Evolutionary conservation across 1,140 invertebrate genomes (phyloP).

Genomic region (Drosophila cardini): DNA sequence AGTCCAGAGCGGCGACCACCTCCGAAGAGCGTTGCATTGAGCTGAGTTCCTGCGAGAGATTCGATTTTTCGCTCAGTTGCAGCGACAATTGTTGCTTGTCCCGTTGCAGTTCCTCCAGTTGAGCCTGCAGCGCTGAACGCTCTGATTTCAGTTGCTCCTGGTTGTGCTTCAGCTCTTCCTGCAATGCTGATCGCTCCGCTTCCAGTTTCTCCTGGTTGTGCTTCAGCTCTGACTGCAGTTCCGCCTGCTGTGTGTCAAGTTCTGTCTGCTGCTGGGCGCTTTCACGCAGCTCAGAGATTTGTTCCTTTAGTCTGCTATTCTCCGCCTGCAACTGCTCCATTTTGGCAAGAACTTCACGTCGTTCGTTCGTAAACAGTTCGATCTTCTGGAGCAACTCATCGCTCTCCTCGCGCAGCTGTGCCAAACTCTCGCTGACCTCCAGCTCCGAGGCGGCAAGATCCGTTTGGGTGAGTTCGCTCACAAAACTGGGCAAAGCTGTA

Average conservation of each 20-base stretch:
- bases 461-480: slow-evolving; percentile 75
- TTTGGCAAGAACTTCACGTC: slow-evolving; percentile 89
- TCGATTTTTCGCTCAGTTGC: slow-evolving; percentile 58
- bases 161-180: slow-evolving; percentile 35
- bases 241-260: not conserved
- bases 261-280: not conserved
- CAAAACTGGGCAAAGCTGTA: slow-evolving; percentile 63
- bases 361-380: slow-evolving; percentile 88
- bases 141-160: slow-evolving; percentile 87
- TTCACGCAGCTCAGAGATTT: not conserved
- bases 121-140: slow-evolving; percentile 85
- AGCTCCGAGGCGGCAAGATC: slow-evolving; percentile 75
- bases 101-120: slow-evolving; percentile 51
- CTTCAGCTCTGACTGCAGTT: slow-evolving; percentile 76
- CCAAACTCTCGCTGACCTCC: slow-evolving; percentile 86
- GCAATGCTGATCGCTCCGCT: not conserved
- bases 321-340: slow-evolving; percentile 88
- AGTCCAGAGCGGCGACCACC: slow-evolving; percentile 69
- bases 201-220: slow-evolving; percentile 66
- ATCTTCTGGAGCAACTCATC: slow-evolving; percentile 88
- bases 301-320: slow-evolving; percentile 84
- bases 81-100: slow-evolving; percentile 57
- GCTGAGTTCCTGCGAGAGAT: slow-evolving; percentile 74
- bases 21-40: slow-evolving; percentile 78
- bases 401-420: slow-evolving; percentile 86